Evolutionary conservation across 2,888 invertebrate species (phyloP), one percentile per base, ranked within the genome.

Genomic region (Julus scandinavius): DNA sequence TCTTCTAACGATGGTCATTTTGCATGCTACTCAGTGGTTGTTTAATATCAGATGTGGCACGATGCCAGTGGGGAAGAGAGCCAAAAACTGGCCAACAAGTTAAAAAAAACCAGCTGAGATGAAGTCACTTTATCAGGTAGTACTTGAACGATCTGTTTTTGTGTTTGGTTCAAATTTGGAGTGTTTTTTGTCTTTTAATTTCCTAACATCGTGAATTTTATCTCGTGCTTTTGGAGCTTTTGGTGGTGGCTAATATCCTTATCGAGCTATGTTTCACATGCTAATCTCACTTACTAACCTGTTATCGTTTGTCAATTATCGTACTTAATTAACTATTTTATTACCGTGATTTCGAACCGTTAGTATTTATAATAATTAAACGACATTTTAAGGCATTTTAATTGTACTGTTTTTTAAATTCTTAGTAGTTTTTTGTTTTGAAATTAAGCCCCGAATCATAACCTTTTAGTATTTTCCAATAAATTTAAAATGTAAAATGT

Each of bases 201-300:
- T 20, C 63, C 63, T n/a, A 20, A 2, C 6, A 20, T 63, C 63
- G 20, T 11, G 63, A 63, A 20, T 63, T 50, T 29, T 29, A 6
- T 54, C 13, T 9, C 54, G 54, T 54, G 13, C 50, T 50, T 50
- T 50, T 50, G 11, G 63, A 20, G n/a, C 6, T 63, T 6, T 63
- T 63, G 63, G 63, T 63, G 63, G 63, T 63, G 63, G 63, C 63
- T 63, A 63, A 63, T 63, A 63, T 63, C 63, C 63, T 63, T 20
- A 63, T 6, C 63, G 17, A 63, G 63, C 63, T 63, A 20, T n/a
- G 63, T 63, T 29, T 29, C 29, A 29, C 29, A 29, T 29, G 29
- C 29, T 29, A 29, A 29, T 29, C 29, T 29, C 29, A 29, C 29
- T 29, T 29, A 29, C 29, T 29, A 29, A 29, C 29, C 29, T 29